A percentile compares a stretch with the other conserved stretches of the same genome.
These are phyloP conservation scores for Drosophila subsilvestris DNA, from an alignment of 2,888 invertebrate species.

Conservation along the genomic window DNA sequence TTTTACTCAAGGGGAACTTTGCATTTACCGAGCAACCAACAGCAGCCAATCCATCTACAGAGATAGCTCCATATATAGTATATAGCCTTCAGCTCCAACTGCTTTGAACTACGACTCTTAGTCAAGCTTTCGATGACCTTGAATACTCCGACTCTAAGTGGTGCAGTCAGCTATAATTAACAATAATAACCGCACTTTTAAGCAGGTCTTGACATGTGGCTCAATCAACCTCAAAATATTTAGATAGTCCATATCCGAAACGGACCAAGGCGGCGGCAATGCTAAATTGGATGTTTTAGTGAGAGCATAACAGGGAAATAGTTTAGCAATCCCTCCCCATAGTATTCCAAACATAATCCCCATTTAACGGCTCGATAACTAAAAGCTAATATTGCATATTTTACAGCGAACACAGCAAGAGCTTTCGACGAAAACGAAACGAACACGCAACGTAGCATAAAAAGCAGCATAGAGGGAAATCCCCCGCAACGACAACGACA, in stretches of 20 bases:
- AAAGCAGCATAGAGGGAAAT: conserved; percentile 55
- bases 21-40: not conserved
- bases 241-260: not conserved
- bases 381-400: conserved; percentile 68
- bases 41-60: not conserved
- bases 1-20: conserved; percentile 3
- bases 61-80: not conserved
- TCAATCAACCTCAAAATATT: not conserved
- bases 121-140: conserved; percentile 26
- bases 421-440: conserved; percentile 50
- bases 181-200: conserved; percentile 2
- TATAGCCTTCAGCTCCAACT: conserved; percentile 13
- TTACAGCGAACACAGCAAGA: conserved; percentile 64
- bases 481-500: conserved; percentile 4
- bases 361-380: conserved; percentile 1
- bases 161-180: conserved; percentile 3
- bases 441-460: conserved; percentile 67
- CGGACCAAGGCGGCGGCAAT: not conserved
- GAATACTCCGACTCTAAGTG: conserved; percentile 29
- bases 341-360: conserved; percentile 4
- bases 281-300: not conserved
- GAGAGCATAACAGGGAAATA: not conserved
- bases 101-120: conserved; percentile 3
- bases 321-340: not conserved
- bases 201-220: not conserved